Evolutionary conservation across 2,113 vertebrate species (phyloP), one percentile per base, ranked within the genome.

Genomic region (Amblyornis subalaris): DNA sequence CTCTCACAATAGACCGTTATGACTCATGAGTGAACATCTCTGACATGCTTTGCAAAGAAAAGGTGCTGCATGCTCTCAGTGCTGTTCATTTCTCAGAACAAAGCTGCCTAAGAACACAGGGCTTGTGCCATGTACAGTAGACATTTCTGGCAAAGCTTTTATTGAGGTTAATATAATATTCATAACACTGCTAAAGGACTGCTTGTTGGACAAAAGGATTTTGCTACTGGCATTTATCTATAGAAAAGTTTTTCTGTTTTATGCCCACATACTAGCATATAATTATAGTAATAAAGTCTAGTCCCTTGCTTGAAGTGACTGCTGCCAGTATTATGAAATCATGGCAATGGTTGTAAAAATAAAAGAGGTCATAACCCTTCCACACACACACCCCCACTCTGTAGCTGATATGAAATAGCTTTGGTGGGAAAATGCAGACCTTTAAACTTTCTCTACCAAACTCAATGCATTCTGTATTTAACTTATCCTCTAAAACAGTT

Each of bases 351-450:
- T 95, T 98, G 98, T 98, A 98, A 98, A 98, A 98, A 98, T 98
- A 98, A 98, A 98, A 97, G 97, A 97, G 98, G 97, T 98, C 97
- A 95, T 94, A 97, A 98, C 98, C 98, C 92, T 92, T 97, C 95
- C 94, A 93, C 98, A 97, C 98, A 98, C 98, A 95, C 97, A 80
- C 98, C 35, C 98, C 97, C 98, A 97, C 98, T 97, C 97, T 93
- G 96, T 97, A 97, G 97, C 97, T 96, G 97, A 98, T 97, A 98
- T 96, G 97, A 97, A 98, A 98, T 98, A 98, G 97, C 96, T 98
- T 97, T 98, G 98, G 98, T 98, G 98, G 98, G 98, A 99, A 98
- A 98, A 98, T 71, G 92, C 97, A 97, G 98, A 98, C 98, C 98
- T 98, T 99, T 99, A 97, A 97, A 98, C 97, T 96, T 95, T 97